phyloP scores from a whole-genome alignment of 2,888 invertebrate genomes.

The Nycteola revayana region DNA sequence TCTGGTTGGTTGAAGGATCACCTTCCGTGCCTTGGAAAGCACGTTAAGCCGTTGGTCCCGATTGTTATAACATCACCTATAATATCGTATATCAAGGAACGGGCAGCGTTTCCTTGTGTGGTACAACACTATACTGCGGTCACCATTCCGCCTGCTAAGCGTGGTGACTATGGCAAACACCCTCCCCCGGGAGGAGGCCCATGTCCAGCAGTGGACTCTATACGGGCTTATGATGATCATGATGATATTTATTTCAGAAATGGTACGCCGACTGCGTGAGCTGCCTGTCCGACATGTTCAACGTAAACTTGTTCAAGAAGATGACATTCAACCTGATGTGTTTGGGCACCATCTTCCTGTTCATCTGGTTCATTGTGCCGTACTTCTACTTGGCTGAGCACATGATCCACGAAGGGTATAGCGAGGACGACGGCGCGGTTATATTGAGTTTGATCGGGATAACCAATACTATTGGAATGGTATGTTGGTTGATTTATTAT shows the following conservation, averaged over 20 bases:
- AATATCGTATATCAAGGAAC: no score
- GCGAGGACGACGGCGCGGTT: conserved; percentile 87
- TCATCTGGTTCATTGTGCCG: conserved; percentile 97
- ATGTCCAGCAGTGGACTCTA: no score
- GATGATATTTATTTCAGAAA: conserved; percentile 56
- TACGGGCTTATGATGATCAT: no score
- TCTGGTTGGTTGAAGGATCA: no score
- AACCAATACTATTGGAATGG: conserved; percentile 95
- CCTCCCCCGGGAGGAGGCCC: no score
- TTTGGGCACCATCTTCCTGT: conserved; percentile 92
- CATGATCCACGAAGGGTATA: conserved; percentile 85
- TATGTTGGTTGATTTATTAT: conserved; percentile 63
- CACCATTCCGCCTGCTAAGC: no score
- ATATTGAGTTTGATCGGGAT: conserved; percentile 94
- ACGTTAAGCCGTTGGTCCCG: no score
- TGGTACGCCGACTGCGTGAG: conserved; percentile 68
- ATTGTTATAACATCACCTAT: no score
- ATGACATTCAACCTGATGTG: conserved; percentile 91
- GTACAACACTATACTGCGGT: no score
- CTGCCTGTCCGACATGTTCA: conserved; percentile 80
- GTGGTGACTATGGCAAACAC: no score
- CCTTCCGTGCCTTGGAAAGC: no score
- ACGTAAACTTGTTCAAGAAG: conserved; percentile 90
- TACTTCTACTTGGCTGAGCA: conserved; percentile 96
- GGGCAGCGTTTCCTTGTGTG: no score